These are phyloP conservation scores for Amphibalanus amphitrite DNA, from an alignment of 1,140 invertebrate species.

Conservation along the genomic window DNA sequence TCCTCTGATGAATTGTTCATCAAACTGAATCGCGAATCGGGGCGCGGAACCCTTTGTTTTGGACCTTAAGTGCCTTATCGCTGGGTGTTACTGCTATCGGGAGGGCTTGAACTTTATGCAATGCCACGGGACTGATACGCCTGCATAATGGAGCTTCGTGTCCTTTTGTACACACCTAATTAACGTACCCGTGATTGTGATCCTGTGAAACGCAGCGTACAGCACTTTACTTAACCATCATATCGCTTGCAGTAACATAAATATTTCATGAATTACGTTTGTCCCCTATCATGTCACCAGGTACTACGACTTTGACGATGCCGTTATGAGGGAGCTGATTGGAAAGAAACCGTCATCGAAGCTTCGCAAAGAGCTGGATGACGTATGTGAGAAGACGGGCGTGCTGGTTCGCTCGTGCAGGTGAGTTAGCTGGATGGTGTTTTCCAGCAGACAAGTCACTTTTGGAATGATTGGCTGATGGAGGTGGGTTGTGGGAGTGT, in stretches of 20 bases:
- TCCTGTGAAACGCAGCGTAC: neutral
- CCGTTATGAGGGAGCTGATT: conserved; percentile 70
- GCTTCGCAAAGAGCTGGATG: conserved; percentile 83
- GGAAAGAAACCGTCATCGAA: conserved; percentile 80
- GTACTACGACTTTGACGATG: conserved; percentile 83
- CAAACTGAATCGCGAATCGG: too few species aligned
- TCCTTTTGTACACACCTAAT: too few species aligned
- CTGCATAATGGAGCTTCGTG: too few species aligned
- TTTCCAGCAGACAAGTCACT: too few species aligned
- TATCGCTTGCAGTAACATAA: neutral
- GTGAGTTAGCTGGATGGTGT: conserved; percentile 26
- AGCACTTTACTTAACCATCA: neutral
- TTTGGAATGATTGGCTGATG: too few species aligned
- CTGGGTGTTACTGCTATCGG: too few species aligned
- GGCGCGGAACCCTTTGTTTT: too few species aligned
- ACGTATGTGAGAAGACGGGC: conserved; percentile 69
- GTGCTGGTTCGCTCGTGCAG: conserved; percentile 61
- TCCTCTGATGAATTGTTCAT: too few species aligned
- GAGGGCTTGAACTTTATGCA: too few species aligned
- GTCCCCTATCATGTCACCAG: conserved; percentile 36
- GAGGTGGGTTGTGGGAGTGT: too few species aligned
- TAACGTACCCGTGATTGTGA: neutral
- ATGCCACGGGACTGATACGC: too few species aligned
- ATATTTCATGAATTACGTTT: conserved; percentile 4
- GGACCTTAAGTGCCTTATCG: too few species aligned